Base-by-base conservation (phyloP, 1,140 invertebrate species). In the Campoletis sonorensis region DNA sequence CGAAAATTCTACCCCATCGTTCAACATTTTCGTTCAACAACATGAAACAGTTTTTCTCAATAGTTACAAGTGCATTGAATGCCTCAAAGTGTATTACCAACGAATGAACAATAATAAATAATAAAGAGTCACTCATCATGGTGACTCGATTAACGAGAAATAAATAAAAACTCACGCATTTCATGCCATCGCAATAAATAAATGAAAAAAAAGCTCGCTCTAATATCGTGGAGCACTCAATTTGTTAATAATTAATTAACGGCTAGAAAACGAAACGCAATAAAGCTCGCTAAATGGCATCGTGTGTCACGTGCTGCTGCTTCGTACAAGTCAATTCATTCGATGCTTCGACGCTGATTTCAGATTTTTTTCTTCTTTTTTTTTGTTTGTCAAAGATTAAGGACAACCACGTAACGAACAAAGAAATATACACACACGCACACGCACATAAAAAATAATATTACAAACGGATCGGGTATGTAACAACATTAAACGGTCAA, bases 401-500 rank as follows among this genome's bases (percentile, higher is more conserved):
- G 40, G 37, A 21, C 40, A 21, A 45, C 37, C 40, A 45, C 40
- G 23, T 23, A 49, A 73, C 71, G 71, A 13, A 73, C 49, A n/a
- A 49, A 26, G 11, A 67, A 23, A 23, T 26, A 67, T 4, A 26
- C 21, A 73, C 37, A 72, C 70, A 40, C 5, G 18, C 26, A 64
- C 75, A 77, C 68, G 5, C 68, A 37, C 71, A 21, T 30, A 40
- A 7, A 79, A 21, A 45, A 26, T 54, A 7, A 70, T 33, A 72
- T 40, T 72, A 72, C 16, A 45, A 72, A 72, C 21, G 37, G 27
- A 77, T n/a, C 40, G 71, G n/a, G 71, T 11, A 58, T 76, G 54
- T 76, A 79, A 79, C 61, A 68, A 79, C 61, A 68, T 68, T 79
- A 71, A 82, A 82, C 81, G 81, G 81, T 82, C 81, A 82, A 82